Base-by-base conservation (phyloP, 2,888 invertebrate species). In the Sarcophaga rosellei region DNA sequence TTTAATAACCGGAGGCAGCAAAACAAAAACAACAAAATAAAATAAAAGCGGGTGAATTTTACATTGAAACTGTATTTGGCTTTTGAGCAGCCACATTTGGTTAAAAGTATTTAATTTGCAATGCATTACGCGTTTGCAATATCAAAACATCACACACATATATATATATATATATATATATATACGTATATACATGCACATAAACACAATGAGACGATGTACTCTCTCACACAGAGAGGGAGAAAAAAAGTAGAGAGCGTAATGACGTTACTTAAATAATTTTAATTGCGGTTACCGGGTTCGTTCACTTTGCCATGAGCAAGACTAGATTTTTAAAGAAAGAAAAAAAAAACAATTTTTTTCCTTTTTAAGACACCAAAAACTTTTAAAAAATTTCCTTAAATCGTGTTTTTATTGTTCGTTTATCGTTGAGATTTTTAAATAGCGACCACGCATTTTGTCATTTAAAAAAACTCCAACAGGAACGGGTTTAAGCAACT, bases 41-140 rank as follows among this genome's bases (percentile, higher is more conserved):
- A 44, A 44, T 11, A 66, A 17, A 35, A n/a, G 11, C 66, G 35
- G 17, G 17, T 15, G 15, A 47, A 15, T 47, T 47, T 47, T 3
- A 15, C 17, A 53, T 53, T 66, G 20, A 12, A 23, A n/a, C 68
- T 75, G 65, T 75, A 84, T 84, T 80, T 84, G 84, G 84, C 81
- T 78, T 35, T 35, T 81, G 70, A 78, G 81, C 68, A 81, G 65
- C 81, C 86, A 78, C 81, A 86, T 84, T 84, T 86, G 86, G 86
- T 78, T 84, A 75, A 78, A 80, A 80, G 78, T 75, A 72, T 84
- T 86, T 81, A 84, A 86, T 86, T 84, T 86, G 78, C 86, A 84
- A 86, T 86, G 86, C 86, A 84, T 62, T 70, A 78, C 86, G 81
- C 84, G 81, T 78, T 81, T 73, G 78, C 81, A 77, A 78, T 83